Base-by-base conservation (phyloP, 1,140 invertebrate genomes). In the Drosophila erecta region DNA sequence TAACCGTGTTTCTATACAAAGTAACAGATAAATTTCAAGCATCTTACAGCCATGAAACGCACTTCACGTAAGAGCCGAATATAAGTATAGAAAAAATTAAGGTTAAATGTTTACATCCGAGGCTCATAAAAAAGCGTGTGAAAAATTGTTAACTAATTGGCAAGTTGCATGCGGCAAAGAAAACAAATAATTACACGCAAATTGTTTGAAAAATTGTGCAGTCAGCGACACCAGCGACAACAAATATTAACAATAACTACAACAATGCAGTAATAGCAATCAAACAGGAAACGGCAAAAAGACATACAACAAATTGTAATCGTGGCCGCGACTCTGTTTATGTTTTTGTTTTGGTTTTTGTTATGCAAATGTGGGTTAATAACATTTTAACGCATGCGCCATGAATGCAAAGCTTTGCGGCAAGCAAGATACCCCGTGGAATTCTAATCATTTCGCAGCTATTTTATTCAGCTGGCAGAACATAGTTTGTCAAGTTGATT, bases 311-410 rank as follows among this genome's bases (percentile, higher is more conserved):
- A 77, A 81, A 76, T 72, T 80, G 78, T 67, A 72, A 79, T 75
- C 64, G 71, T 69, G 51, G 58, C 41, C 17, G 61, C 24, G 61
- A 46, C 41, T 56, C 44, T 40, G 22, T 46, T 14, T 27, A 56
- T 56, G 47, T 14, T 38, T 27, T 60, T 56, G 47, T 14, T 38
- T 60, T 56, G 53, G 55, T 67, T 22, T 47, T 75, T 80, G 73
- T 87, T 87, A 87, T 87, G 84, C 84, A 87, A 87, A 87, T 87
- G 76, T 89, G 72, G 84, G 84, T 87, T 87, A 89, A 87, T 87
- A 87, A 87, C 84, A 84, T 89, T 87, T 80, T 46, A 69, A 51
- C 72, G 84, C 80, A 89, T 73, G 85, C 76, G 79, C 84, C 56
- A 64, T 81, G 83, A 74, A 87, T 87, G 69, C 53, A 61, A 79